Conservation (phyloP, 2,888 invertebrate genomes). For the Macrosiphum euphorbiae region DNA sequence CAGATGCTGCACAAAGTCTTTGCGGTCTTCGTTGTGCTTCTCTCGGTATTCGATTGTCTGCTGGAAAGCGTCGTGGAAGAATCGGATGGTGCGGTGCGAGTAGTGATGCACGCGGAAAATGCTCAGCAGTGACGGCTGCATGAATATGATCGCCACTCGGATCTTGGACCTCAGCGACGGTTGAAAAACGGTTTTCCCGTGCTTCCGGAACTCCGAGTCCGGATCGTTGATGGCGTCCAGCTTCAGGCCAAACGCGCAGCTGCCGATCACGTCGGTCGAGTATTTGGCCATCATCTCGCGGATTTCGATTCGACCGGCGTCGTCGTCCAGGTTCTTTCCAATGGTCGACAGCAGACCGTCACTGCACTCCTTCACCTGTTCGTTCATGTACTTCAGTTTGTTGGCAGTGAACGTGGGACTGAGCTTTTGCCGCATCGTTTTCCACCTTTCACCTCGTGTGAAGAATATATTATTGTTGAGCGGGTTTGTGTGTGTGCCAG, state of each 20-base stretch:
- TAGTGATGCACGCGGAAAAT: constrained; percentile 66
- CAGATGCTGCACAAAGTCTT: constrained; percentile 67
- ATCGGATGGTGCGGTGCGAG: constrained; percentile 66
- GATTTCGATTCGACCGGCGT: constrained; percentile 62
- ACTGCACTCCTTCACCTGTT: constrained; percentile 61
- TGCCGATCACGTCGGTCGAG: constrained; percentile 72
- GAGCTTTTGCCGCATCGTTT: constrained; percentile 70
- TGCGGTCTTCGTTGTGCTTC: constrained; percentile 67
- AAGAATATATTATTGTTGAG: constrained; percentile 66
- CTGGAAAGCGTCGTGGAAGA: constrained; percentile 68
- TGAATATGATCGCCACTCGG: constrained; percentile 63
- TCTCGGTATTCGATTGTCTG: constrained; percentile 68
- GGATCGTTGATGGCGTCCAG: constrained; percentile 71
- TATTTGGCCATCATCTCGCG: constrained; percentile 71
- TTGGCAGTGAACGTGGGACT: constrained; percentile 71
- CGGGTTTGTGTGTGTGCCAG: constrained; percentile 65
- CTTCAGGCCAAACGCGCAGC: constrained; percentile 72
- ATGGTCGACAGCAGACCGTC: constrained; percentile 35
- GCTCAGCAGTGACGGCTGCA: constrained; percentile 65
- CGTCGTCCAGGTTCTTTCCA: constrained; percentile 33
- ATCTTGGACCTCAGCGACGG: constrained; percentile 69
- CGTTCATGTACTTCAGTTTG: constrained; percentile 69
- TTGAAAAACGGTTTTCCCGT: constrained; percentile 70
- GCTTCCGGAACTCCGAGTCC: constrained; percentile 70
- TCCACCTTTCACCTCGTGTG: constrained; percentile 70